Percentiles rank a stretch among this genome's conserved stretches.
phyloP scores from a whole-genome alignment of 2,113 vertebrate genomes.

The Arothron firmamentum region DNA sequence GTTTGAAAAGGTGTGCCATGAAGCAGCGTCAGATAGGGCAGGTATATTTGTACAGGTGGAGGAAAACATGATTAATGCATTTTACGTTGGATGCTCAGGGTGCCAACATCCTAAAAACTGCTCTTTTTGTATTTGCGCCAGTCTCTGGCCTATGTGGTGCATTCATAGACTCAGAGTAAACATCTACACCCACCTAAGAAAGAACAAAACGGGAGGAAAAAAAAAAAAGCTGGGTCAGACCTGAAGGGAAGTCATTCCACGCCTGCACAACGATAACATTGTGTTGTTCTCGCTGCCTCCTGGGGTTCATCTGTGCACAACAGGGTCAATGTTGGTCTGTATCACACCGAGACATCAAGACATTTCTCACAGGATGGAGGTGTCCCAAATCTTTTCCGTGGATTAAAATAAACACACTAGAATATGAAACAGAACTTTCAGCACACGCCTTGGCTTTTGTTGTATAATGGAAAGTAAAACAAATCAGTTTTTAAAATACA shows the following conservation, averaged over 20 bases:
- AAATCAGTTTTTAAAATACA: not conserved
- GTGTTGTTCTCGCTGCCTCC: conserved; percentile 4
- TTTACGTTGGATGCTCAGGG: too few species aligned
- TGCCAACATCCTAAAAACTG: too few species aligned
- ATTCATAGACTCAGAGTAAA: too few species aligned
- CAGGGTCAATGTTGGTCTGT: conserved; percentile 2
- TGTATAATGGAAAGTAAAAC: too few species aligned
- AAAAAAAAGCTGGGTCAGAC: conserved; percentile 3
- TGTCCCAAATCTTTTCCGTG: not conserved
- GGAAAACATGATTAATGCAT: conserved; percentile 1
- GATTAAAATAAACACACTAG: not conserved
- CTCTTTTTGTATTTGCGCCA: too few species aligned
- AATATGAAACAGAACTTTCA: not conserved
- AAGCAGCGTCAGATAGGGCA: not conserved
- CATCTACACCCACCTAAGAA: not conserved
- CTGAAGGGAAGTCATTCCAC: conserved; percentile 8
- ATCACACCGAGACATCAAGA: conserved; percentile 49
- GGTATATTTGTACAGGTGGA: not conserved
- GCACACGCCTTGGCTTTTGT: too few species aligned
- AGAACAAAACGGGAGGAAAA: not conserved
- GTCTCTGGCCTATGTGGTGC: not conserved
- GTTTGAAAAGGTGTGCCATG: not conserved
- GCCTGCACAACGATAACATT: conserved; percentile 35
- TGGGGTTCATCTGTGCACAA: conserved; percentile 7
- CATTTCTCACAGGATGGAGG: conserved; percentile 10